Evolutionary conservation across 2,797 vertebrate genomes (phyloP).

Genomic region (Dermochelys coriacea): DNA sequence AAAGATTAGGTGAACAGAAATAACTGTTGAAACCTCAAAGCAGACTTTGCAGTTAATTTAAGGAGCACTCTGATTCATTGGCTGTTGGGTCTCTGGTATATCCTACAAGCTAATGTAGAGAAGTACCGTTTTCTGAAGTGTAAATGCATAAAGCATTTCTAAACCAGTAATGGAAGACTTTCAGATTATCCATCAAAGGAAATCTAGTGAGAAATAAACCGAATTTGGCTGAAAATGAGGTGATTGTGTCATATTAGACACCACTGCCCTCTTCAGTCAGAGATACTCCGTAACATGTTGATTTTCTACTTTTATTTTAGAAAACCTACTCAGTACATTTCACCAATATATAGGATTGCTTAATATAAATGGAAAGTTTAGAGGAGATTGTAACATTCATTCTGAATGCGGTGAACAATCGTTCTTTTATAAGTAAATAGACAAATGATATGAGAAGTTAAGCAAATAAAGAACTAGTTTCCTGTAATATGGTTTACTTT

Average conservation of each 20-base stretch:
- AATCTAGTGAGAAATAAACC: slow-evolving; percentile 68
- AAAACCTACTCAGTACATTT: background rate
- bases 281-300: background rate
- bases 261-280: slow-evolving; percentile 77
- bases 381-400: background rate
- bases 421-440: background rate
- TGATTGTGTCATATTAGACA: slow-evolving; percentile 49
- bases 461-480: background rate
- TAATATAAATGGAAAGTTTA: background rate
- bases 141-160: slow-evolving; percentile 77
- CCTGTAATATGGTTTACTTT: background rate
- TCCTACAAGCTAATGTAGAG: slow-evolving; percentile 64
- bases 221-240: background rate
- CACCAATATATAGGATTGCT: background rate
- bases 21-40: slow-evolving; percentile 28
- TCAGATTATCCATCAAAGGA: slow-evolving; percentile 71
- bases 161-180: slow-evolving; percentile 72
- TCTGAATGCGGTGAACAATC: background rate
- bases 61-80: slow-evolving; percentile 59
- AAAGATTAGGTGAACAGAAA: slow-evolving; percentile 3
- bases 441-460: background rate
- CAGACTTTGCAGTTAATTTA: slow-evolving; percentile 63
- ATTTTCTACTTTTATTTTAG: background rate
- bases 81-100: slow-evolving; percentile 63
- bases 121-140: slow-evolving; percentile 72